Percentiles rank a stretch among this genome's conserved stretches.
phyloP scores from a whole-genome alignment of 2,113 vertebrate genomes.

The Odocoileus virginianus region DNA sequence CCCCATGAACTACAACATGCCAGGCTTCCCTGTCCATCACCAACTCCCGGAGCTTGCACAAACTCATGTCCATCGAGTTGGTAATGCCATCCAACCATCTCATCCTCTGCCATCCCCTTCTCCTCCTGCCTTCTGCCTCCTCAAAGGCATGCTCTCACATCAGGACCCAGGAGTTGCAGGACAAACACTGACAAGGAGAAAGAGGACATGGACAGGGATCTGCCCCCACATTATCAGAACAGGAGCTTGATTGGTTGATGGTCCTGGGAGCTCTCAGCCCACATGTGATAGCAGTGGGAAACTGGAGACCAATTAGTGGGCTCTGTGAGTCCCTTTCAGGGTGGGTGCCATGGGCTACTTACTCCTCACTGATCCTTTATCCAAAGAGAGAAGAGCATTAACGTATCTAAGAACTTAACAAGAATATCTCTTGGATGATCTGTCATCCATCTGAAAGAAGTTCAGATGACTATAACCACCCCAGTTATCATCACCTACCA shows the following conservation, averaged over 20 bases:
- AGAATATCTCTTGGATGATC: not conserved
- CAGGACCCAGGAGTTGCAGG: not conserved
- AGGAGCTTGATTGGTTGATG: not conserved
- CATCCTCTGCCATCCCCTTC: not conserved
- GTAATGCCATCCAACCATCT: not conserved
- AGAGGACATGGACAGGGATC: not conserved
- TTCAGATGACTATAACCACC: not conserved
- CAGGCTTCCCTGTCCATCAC: not conserved
- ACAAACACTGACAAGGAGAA: not conserved
- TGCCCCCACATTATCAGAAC: not conserved
- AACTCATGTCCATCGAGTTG: not conserved
- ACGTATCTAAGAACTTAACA: not conserved
- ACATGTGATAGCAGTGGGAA: not conserved
- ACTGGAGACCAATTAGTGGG: not conserved
- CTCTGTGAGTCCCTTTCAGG: not conserved
- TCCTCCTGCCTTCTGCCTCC: not conserved
- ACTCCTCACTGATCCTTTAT: not conserved
- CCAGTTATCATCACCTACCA: fast-evolving
- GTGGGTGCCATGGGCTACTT: not conserved
- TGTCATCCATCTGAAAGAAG: not conserved
- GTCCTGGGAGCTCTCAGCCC: not conserved
- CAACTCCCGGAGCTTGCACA: not conserved
- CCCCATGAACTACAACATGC: fast-evolving
- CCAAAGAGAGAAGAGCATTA: not conserved
- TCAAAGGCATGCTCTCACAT: not conserved